Conservation (phyloP, 2,113 vertebrate species). For the Anguilla japonica region DNA sequence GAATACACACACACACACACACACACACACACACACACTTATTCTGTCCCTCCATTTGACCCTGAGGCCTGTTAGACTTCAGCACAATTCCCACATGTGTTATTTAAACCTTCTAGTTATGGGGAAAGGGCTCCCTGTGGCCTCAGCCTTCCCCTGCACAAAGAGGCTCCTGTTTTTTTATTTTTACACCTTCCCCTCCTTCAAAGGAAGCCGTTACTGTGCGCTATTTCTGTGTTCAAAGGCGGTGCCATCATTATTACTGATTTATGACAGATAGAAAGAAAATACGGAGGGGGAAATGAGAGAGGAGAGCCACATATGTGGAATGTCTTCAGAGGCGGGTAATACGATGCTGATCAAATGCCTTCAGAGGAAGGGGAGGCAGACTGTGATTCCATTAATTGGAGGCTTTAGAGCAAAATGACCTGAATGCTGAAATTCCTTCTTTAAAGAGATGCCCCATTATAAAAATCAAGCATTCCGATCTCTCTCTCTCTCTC, state of each 20-base stretch:
- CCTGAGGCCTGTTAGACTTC: constrained; percentile 22
- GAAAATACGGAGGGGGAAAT: background rate
- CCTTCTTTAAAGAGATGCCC: constrained; percentile 21
- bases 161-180: constrained; percentile 18
- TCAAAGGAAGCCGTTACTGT: constrained; percentile 37
- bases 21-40: constrained; percentile 3
- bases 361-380: constrained; percentile 27
- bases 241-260: constrained; percentile 38
- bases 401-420: constrained; percentile 54
- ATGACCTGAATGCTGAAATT: constrained; percentile 53
- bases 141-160: constrained; percentile 14
- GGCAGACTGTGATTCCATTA: constrained; percentile 49
- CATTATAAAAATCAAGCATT: constrained; percentile 24
- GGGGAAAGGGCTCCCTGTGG: constrained; percentile 24
- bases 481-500: background rate
- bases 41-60: background rate
- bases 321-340: constrained; percentile 19
- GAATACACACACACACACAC: background rate
- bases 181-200: constrained; percentile 3
- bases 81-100: background rate
- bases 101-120: constrained; percentile 28
- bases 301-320: constrained; percentile 11
- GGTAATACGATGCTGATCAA: constrained; percentile 32
- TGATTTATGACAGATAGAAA: constrained; percentile 27
- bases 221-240: constrained; percentile 32